A percentile compares a stretch with the other conserved stretches of the same genome.
Conservation (phyloP, 2,113 vertebrate genomes). For the Urocitellus parryii region DNA sequence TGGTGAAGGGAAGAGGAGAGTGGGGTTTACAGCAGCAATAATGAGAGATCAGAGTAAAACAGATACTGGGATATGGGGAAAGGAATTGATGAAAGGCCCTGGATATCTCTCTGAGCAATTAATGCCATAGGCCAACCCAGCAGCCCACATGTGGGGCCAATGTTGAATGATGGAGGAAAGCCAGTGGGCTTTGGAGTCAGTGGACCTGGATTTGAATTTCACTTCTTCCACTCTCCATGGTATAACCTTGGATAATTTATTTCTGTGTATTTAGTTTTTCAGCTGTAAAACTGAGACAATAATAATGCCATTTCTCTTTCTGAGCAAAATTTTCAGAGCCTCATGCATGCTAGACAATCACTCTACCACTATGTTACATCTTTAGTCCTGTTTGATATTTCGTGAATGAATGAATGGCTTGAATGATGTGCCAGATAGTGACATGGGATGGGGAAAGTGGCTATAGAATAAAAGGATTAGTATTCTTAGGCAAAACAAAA, state of each 20-base stretch:
- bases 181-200: background rate
- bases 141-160: background rate
- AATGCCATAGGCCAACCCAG: accelerated
- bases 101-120: background rate
- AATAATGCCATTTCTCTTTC: background rate
- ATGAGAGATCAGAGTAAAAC: background rate
- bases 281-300: background rate
- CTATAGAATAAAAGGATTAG: background rate
- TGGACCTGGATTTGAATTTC: background rate
- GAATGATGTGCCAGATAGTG: background rate
- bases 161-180: background rate
- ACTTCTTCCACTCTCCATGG: background rate
- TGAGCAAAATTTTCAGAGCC: too few species aligned
- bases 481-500: background rate
- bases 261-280: background rate
- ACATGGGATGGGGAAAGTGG: background rate
- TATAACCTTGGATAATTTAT: background rate
- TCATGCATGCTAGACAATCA: background rate
- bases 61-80: background rate
- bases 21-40: background rate
- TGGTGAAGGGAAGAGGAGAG: background rate
- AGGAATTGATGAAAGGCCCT: too few species aligned
- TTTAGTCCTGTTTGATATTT: background rate
- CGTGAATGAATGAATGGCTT: background rate
- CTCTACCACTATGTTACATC: background rate